Conservation (phyloP, 2,113 vertebrate species). For the Regulus satrapa region DNA sequence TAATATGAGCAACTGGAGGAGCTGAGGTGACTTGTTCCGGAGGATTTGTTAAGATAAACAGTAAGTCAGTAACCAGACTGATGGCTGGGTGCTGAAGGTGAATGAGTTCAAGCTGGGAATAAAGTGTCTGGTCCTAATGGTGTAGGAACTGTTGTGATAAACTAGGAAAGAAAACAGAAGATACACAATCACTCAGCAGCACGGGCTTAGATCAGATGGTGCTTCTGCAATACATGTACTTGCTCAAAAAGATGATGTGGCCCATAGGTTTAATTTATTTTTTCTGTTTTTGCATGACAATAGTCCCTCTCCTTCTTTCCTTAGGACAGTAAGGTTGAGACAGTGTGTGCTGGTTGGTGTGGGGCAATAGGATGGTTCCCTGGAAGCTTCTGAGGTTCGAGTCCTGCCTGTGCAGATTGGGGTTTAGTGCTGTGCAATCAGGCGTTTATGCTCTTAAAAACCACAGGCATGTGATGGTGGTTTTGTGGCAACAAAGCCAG, state of each 20-base stretch:
- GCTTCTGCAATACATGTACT: fast-evolving
- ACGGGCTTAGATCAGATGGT: fast-evolving
- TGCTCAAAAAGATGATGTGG: not conserved
- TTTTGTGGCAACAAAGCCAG: not conserved
- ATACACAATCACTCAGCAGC: not conserved
- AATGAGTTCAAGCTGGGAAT: not conserved
- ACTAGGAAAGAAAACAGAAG: not conserved
- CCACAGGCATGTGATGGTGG: not conserved
- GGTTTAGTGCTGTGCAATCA: not conserved
- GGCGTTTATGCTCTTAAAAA: not conserved
- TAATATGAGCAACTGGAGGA: not conserved
- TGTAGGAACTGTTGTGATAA: not conserved
- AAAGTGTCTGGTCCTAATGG: not conserved
- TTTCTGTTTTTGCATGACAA: too few relatives aligned
- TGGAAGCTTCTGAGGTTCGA: not conserved
- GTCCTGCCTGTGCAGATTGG: not conserved
- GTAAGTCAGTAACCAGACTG: not conserved
- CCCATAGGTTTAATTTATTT: fast-evolving
- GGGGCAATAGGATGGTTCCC: not conserved
- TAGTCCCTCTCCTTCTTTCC: not conserved
- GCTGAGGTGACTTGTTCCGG: not conserved
- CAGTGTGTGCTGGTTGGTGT: fast-evolving
- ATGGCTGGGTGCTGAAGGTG: not conserved
- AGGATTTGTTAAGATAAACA: fast-evolving
- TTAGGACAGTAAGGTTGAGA: not conserved